phyloP scores from a whole-genome alignment of 2,113 vertebrate species.

The Pseudois nayaur region DNA sequence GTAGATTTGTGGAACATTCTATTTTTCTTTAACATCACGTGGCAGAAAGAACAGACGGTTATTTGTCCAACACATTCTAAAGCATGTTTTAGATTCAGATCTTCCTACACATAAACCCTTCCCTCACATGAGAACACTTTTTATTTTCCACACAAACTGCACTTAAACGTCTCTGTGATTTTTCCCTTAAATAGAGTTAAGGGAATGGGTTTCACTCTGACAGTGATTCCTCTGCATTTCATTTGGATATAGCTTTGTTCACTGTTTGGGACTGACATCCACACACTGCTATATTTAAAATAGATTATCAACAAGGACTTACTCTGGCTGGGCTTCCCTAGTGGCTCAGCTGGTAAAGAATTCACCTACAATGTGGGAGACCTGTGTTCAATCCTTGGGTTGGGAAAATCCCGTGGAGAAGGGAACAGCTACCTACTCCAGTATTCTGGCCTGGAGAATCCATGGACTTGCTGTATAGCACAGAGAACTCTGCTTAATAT shows the following conservation, averaged over 20 bases:
- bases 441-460: not conserved
- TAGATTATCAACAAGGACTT: not conserved
- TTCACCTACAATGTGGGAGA: not conserved
- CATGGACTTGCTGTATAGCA: not conserved
- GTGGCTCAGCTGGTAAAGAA: not conserved
- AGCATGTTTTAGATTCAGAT: not conserved
- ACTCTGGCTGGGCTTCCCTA: not conserved
- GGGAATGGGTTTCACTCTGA: not conserved
- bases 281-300: not conserved
- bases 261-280: not conserved
- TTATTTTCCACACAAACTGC: not conserved
- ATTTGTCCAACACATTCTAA: fast-evolving
- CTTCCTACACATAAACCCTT: not conserved
- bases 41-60: not conserved
- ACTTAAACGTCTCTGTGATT: not conserved
- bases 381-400: not conserved
- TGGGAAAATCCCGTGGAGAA: not conserved
- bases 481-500: not conserved
- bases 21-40: not conserved
- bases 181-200: not conserved
- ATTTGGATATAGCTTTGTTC: not conserved
- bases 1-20: not conserved
- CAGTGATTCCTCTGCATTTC: not conserved
- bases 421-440: not conserved
- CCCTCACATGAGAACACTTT: not conserved